Evolutionary conservation across 2,113 vertebrate species (phyloP), one percentile per base, ranked within the genome.

Genomic region (Camelus bactrianus): DNA sequence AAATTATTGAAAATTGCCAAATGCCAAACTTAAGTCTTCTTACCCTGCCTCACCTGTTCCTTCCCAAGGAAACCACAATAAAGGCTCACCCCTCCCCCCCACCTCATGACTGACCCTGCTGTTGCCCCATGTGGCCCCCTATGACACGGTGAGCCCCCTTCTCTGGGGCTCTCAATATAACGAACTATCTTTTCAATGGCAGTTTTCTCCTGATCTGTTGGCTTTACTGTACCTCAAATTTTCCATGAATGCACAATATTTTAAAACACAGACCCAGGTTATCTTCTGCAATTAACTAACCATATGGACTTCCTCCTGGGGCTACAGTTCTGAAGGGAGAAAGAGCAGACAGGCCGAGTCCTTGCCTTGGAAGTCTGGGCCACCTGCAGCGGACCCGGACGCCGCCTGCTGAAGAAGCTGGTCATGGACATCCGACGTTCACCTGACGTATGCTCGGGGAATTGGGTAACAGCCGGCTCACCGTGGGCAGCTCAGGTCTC

Each of bases 71-170:
- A 42, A 42, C 38, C 38, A 30, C 13, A 46, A 38, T 72, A 6
- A 60, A 50, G 48, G 1, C 6, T 80, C 26, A 52, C 6, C 22
- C 46, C 6, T 20, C 3, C 7, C 22, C 1, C 24, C 2, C n/a
- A 12, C 3, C 32, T 58, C 56, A 2, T 28, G 26, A 60, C 24
- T 12, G 60, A 19, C 1, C 0, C 54, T 52, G 22, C 10, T 14
- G 6, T 26, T 67, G 65, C 56, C 1, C 4, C 64, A 1, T 32
- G 5, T 38, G 26, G n/a, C 2, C 0, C 46, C 3, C 30, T 64
- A 13, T 22, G 5, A 10, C 12, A 32, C 26, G 24, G 35, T 14
- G 16, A 14, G 0, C 12, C 8, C 5, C 10, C 26, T n/a, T 35
- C 20, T 24, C 52, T 32, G 82, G 30, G 5, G 11, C 42, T n/a